Evolutionary conservation across 1,140 invertebrate species (phyloP).

Genomic region (Alviniconcha marisindica): DNA sequence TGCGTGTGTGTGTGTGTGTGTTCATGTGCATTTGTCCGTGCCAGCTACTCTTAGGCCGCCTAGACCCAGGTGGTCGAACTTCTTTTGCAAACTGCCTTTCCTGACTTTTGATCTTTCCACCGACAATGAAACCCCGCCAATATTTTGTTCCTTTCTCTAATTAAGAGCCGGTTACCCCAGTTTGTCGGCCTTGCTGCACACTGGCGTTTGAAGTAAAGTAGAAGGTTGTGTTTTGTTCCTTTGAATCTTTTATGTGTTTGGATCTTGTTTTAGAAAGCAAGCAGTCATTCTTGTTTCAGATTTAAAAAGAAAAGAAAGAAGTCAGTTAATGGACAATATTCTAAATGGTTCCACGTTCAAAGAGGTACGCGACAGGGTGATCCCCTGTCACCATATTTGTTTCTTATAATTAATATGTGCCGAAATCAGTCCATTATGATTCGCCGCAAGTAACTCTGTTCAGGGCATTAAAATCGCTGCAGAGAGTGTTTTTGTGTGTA

Average conservation of each 20-base stretch:
- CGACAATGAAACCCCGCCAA: too few species aligned
- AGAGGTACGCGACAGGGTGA: too few species aligned
- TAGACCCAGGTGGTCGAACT: too few species aligned
- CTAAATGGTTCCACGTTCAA: too few species aligned
- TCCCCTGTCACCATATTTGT: background rate
- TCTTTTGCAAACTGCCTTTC: too few species aligned
- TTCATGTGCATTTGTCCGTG: constrained; percentile 9
- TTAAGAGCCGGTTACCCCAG: background rate
- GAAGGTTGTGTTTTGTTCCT: background rate
- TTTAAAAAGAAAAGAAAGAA: too few species aligned
- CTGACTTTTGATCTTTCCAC: constrained; percentile 21
- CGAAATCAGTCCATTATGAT: background rate
- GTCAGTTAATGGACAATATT: background rate
- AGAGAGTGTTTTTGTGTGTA: too few species aligned
- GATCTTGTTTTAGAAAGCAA: too few species aligned
- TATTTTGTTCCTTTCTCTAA: background rate
- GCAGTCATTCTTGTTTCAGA: too few species aligned
- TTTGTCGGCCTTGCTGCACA: constrained; percentile 4
- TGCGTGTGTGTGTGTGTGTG: constrained; percentile 23
- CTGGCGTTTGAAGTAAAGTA: background rate
- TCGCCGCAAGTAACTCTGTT: too few species aligned
- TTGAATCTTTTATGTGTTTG: too few species aligned
- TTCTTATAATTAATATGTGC: background rate
- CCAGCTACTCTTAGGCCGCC: too few species aligned
- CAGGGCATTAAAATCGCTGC: background rate